These are phyloP conservation scores for Gallinago undulata DNA, from an alignment of 2,113 vertebrate species.

Conservation along the genomic window DNA sequence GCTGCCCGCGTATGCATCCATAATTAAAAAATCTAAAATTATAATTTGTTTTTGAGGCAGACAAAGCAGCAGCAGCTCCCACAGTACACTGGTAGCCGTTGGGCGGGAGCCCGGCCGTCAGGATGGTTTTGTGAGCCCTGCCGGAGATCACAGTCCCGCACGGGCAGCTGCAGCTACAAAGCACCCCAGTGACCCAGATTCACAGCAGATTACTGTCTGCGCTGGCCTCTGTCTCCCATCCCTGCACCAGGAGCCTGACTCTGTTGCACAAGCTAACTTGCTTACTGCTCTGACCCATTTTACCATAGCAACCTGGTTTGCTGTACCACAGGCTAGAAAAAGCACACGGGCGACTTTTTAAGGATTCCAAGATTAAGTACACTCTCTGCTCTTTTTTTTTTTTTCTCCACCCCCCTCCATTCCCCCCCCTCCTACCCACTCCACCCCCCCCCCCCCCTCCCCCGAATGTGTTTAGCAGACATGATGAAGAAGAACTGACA, in stretches of 20 bases:
- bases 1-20: constrained; percentile 31
- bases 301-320: constrained; percentile 83
- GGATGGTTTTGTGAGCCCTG: constrained; percentile 57
- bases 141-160: constrained; percentile 60
- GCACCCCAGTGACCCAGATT: constrained; percentile 91
- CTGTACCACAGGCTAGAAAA: constrained; percentile 57
- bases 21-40: constrained; percentile 61
- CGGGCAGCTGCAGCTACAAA: constrained; percentile 77
- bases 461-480: constrained; percentile 30
- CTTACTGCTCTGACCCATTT: constrained; percentile 85
- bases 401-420: neutral
- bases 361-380: constrained; percentile 73
- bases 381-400: constrained; percentile 48
- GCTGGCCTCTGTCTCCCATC: constrained; percentile 63
- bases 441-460: no score
- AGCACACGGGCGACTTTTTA: constrained; percentile 50
- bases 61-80: constrained; percentile 57
- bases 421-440: no score
- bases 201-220: constrained; percentile 80
- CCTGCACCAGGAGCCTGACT: constrained; percentile 66
- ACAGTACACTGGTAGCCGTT: neutral
- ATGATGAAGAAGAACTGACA: constrained; percentile 9
- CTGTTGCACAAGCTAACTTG: constrained; percentile 77
- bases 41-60: constrained; percentile 39
- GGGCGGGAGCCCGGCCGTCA: constrained; percentile 43